These are phyloP conservation scores for Drosophila tripunctata DNA, from an alignment of 2,888 invertebrate species.

Conservation along the genomic window DNA sequence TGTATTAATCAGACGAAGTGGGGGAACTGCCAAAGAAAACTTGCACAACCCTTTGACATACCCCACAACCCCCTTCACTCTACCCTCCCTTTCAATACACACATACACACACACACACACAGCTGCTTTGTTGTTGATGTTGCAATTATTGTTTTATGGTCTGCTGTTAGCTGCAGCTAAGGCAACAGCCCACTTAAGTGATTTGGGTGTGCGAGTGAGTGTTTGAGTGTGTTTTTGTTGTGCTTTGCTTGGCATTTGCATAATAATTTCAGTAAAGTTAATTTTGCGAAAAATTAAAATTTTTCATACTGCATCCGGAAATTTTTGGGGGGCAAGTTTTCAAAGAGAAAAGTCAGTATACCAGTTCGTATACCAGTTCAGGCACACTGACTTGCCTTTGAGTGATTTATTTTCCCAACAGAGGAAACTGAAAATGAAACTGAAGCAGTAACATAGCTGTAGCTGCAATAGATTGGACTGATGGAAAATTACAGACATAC, in stretches of 20 bases:
- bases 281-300: slow-evolving; percentile 76
- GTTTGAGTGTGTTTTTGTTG: slow-evolving; percentile 5
- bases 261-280: slow-evolving; percentile 67
- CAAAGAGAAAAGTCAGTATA: not conserved
- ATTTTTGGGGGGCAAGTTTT: too few relatives aligned
- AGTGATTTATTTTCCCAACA: slow-evolving; percentile 61
- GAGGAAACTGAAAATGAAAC: slow-evolving; percentile 7
- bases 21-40: slow-evolving; percentile 40
- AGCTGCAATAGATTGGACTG: too few relatives aligned
- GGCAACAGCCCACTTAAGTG: slow-evolving; percentile 44
- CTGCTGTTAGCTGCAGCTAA: slow-evolving; percentile 44
- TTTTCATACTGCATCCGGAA: slow-evolving; percentile 41
- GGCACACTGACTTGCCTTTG: slow-evolving; percentile 48
- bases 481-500: too few relatives aligned
- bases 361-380: slow-evolving; percentile 3
- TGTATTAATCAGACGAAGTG: slow-evolving; percentile 75
- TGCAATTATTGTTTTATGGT: slow-evolving; percentile 76
- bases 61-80: not conserved
- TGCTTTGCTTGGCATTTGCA: slow-evolving; percentile 60
- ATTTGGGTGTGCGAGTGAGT: slow-evolving; percentile 27
- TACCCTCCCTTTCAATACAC: not conserved
- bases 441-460: too few relatives aligned
- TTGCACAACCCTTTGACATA: slow-evolving; percentile 38
- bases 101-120: not conserved
- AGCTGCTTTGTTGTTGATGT: slow-evolving; percentile 60